These are phyloP conservation scores for Suricata suricatta DNA, from an alignment of 2,113 vertebrate genomes.

Conservation along the genomic window DNA sequence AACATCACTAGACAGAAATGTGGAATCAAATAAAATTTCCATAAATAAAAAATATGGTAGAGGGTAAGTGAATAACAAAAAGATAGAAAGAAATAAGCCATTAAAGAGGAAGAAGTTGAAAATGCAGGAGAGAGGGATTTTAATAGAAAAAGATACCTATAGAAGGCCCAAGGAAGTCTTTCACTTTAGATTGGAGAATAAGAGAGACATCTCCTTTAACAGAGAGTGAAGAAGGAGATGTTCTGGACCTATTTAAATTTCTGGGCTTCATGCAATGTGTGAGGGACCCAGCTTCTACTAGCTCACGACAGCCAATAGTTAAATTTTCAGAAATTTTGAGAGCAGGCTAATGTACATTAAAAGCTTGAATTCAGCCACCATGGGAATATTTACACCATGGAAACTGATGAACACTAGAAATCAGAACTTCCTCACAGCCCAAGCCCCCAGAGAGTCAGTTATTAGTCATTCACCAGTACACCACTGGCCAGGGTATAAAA, in stretches of 20 bases:
- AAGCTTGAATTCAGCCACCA: background rate
- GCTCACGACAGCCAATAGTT: background rate
- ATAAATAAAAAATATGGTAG: background rate
- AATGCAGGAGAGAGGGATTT: background rate
- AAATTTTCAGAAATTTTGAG: background rate
- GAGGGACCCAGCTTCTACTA: background rate
- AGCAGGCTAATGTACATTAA: background rate
- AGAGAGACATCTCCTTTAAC: background rate
- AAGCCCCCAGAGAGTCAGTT: background rate
- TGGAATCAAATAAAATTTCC: background rate
- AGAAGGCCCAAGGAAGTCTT: background rate
- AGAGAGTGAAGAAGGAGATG: background rate
- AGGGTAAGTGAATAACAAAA: background rate
- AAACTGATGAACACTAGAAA: background rate
- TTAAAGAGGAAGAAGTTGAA: background rate
- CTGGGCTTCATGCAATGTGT: background rate
- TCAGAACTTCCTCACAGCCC: background rate
- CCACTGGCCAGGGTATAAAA: background rate
- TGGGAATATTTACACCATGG: background rate
- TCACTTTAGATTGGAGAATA: background rate
- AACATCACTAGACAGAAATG: background rate
- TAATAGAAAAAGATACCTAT: background rate
- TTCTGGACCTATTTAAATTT: background rate
- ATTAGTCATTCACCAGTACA: background rate
- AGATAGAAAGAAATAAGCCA: background rate